phyloP scores from a whole-genome alignment of 2,888 invertebrate species.

The Synergus itoensis region DNA sequence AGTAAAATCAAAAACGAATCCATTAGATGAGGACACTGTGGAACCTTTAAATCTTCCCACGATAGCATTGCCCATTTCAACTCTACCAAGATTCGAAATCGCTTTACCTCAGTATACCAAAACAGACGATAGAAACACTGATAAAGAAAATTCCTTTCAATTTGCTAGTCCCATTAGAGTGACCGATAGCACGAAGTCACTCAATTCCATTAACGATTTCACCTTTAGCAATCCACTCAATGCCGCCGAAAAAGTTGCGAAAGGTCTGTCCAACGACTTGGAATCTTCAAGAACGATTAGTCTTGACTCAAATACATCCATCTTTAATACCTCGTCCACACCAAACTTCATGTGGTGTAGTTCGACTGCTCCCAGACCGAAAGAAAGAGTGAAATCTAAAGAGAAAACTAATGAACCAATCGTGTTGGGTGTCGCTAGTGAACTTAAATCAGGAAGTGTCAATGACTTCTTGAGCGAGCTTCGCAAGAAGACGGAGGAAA shows the following conservation, averaged over 20 bases:
- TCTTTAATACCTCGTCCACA: conserved; percentile 46
- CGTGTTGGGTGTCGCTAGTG: conserved; percentile 54
- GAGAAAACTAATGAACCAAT: conserved; percentile 55
- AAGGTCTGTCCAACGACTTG: conserved; percentile 46
- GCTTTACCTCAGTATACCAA: conserved; percentile 72
- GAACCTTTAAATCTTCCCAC: conserved; percentile 79
- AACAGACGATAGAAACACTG: conserved; percentile 41
- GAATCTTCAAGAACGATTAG: conserved; percentile 56
- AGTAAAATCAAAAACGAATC: conserved; percentile 69
- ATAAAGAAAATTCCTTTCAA: conserved; percentile 64
- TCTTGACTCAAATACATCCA: conserved; percentile 52
- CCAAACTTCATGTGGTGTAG: conserved; percentile 73
- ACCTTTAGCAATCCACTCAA: conserved; percentile 81
- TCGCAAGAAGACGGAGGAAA: neutral
- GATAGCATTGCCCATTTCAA: conserved; percentile 80
- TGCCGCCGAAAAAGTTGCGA: conserved; percentile 62
- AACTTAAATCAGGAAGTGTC: conserved; percentile 77
- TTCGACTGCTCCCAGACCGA: conserved; percentile 66
- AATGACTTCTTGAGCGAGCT: conserved; percentile 73
- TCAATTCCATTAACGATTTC: conserved; percentile 79
- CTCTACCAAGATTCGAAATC: conserved; percentile 81
- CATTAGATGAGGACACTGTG: conserved; percentile 76
- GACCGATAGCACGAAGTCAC: conserved; percentile 74
- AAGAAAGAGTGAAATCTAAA: conserved; percentile 62
- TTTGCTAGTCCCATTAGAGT: conserved; percentile 79